Conservation (phyloP, 37 sponge, comb jelly and placozoan species). For the Beroe ovata region DNA sequence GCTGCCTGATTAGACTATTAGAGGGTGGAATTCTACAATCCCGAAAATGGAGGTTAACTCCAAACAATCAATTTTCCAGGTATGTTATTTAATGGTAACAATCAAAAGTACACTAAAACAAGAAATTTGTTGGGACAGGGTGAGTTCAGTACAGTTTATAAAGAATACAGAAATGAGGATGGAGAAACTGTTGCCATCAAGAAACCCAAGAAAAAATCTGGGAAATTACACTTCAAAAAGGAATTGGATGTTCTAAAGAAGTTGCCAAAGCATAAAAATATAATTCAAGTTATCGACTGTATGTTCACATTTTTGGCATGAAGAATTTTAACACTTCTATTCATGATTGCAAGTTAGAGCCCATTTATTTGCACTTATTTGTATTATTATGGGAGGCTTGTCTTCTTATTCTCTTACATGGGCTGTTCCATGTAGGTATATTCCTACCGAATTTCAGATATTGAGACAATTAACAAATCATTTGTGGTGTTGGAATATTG, state of each 20-base stretch:
- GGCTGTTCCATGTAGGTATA: too few relatives aligned
- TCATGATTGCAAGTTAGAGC: too few relatives aligned
- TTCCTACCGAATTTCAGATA: slow-evolving; percentile 47
- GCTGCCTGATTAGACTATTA: too few relatives aligned
- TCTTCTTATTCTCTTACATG: too few relatives aligned
- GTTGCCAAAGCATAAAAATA: slow-evolving; percentile 34
- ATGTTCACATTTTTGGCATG: background rate
- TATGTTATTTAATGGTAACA: too few relatives aligned
- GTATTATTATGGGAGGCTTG: too few relatives aligned
- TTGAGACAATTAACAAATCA: background rate
- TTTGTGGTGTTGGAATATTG: slow-evolving; percentile 4
- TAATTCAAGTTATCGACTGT: slow-evolving; percentile 27
- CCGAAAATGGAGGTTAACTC: too few relatives aligned
- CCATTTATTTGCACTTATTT: too few relatives aligned
- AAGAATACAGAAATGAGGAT: slow-evolving; percentile 10
- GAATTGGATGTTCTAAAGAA: slow-evolving; percentile 1
- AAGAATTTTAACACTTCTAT: too few relatives aligned
- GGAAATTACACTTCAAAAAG: background rate
- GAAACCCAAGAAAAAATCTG: background rate
- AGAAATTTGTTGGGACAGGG: background rate
- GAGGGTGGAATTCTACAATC: too few relatives aligned
- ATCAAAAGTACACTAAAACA: background rate
- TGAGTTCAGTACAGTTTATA: background rate
- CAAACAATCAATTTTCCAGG: too few relatives aligned
- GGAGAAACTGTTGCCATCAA: slow-evolving; percentile 65